Evolutionary conservation across 2,888 invertebrate species (phyloP), one percentile per base, ranked within the genome.

Genomic region (Allygus modestus): DNA sequence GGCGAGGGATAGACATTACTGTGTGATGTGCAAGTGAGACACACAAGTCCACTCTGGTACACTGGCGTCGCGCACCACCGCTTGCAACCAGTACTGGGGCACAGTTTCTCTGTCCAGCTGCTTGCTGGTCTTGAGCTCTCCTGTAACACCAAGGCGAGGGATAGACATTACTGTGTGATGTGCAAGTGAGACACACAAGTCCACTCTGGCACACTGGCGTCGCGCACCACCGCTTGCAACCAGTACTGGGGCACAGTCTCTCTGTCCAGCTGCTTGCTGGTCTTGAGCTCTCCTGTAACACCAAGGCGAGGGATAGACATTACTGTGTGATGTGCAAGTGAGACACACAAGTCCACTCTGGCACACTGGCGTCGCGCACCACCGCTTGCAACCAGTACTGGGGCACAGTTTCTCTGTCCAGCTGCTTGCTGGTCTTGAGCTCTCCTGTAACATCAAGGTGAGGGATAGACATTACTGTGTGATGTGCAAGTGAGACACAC

Each of bases 11-110:
- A n/a, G n/a, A 97, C 92, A 91, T 98, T 97, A 9, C 93, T 94
- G 17, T 98, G 92, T 89, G 77, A 98, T 92, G 88, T 94, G 94
- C 85, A 98, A 91, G 90, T 95, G 94, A 0, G 96, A 95, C 28
- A 94, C 93, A 91, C 97, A 98, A 89, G 95, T 95, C 95, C 96
- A 96, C n/a, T 92, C 92, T 11, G 94, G 91, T 85, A 94, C 94
- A 88, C 95, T 95, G 82, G 95, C 94, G 91, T 98, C 98, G 89
- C 96, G 95, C 0, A 97, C 97, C 88, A 96, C 96, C 71, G 96
- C 97, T 0, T 92, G 93, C 87, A 98, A 91, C 5, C 91, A 90
- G 90, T 97, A 98, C 86, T 92, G 92, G 0, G 95, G 92, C 86
- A 92, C 93, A 26, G 91, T 91, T 91, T 98, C 98, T 84, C 98